Evolutionary conservation across 2,113 vertebrate species (phyloP).

Genomic region (Protomyctophum bolini): DNA sequence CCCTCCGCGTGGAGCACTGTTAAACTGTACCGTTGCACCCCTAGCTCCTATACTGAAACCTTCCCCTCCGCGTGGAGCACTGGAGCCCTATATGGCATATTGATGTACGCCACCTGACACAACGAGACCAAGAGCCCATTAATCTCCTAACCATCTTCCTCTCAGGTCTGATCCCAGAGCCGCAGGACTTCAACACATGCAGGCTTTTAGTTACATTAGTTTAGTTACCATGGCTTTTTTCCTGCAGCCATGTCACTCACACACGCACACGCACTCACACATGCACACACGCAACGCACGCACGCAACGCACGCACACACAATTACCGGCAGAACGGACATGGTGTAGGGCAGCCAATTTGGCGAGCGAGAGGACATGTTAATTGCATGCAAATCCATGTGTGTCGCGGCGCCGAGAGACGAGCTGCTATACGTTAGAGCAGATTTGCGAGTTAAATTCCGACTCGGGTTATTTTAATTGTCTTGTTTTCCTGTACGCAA

Average conservation of each 20-base stretch:
- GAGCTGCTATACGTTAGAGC: background rate
- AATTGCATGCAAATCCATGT: conserved; percentile 39
- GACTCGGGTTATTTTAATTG: conserved; percentile 35
- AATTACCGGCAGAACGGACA: conserved; percentile 10
- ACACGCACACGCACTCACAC: conserved; percentile 5
- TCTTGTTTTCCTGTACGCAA: background rate
- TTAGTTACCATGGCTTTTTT: conserved; percentile 13
- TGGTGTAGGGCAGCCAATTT: background rate
- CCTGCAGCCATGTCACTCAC: conserved; percentile 10
- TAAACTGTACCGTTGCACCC: too few relatives aligned
- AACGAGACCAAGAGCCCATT: conserved; percentile 39
- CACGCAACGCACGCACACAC: conserved; percentile 13
- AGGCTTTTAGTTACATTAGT: conserved; percentile 2
- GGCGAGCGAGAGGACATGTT: conserved; percentile 24
- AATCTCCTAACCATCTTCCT: conserved; percentile 47
- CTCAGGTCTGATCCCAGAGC: conserved; percentile 52
- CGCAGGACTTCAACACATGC: conserved; percentile 54
- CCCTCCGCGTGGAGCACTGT: too few relatives aligned
- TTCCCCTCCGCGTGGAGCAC: conserved; percentile 23
- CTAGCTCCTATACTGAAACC: too few relatives aligned
- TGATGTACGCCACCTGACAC: conserved; percentile 61
- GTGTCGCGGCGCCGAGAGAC: conserved; percentile 17
- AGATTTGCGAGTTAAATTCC: conserved; percentile 27
- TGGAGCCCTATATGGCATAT: conserved; percentile 8
- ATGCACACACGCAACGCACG: background rate